These are phyloP conservation scores for Diploscapter pachys DNA, from an alignment of 1,140 invertebrate species.

Conservation along the genomic window DNA sequence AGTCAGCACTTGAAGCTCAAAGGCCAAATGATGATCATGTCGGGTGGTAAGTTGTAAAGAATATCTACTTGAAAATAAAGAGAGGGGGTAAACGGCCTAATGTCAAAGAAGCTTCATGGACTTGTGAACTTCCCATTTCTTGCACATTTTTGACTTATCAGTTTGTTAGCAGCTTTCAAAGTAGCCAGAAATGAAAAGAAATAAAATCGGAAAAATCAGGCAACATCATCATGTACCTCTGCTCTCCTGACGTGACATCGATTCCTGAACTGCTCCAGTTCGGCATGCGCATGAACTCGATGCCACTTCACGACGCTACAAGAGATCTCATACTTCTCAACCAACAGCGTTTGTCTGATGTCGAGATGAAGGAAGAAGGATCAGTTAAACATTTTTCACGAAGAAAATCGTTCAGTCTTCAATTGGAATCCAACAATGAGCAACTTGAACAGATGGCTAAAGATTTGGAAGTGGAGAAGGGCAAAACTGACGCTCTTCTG, in stretches of 20 bases:
- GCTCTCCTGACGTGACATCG: constrained; percentile 56
- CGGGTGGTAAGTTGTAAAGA: constrained; percentile 10
- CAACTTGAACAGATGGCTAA: constrained; percentile 90
- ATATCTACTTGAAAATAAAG: too few relatives aligned
- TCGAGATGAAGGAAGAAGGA: constrained; percentile 82
- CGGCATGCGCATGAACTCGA: constrained; percentile 83
- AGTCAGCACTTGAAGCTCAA: constrained; percentile 38
- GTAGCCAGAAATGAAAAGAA: neutral
- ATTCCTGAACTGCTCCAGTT: constrained; percentile 56
- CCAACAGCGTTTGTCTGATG: constrained; percentile 95
- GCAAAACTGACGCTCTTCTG: constrained; percentile 78
- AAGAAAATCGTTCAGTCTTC: constrained; percentile 63
- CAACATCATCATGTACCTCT: constrained; percentile 48
- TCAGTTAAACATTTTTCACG: neutral
- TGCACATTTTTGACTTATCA: neutral
- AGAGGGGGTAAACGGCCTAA: too few relatives aligned
- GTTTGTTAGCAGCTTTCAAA: too few relatives aligned
- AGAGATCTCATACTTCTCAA: constrained; percentile 91
- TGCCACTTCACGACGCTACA: constrained; percentile 92
- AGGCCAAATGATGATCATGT: constrained; percentile 56
- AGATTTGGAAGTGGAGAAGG: constrained; percentile 88
- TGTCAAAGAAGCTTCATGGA: neutral
- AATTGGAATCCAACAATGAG: constrained; percentile 89
- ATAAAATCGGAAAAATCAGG: constrained; percentile 6
- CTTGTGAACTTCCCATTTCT: neutral